Base-by-base conservation (phyloP, 2,888 invertebrate species). In the Eupithecia subfuscata region DNA sequence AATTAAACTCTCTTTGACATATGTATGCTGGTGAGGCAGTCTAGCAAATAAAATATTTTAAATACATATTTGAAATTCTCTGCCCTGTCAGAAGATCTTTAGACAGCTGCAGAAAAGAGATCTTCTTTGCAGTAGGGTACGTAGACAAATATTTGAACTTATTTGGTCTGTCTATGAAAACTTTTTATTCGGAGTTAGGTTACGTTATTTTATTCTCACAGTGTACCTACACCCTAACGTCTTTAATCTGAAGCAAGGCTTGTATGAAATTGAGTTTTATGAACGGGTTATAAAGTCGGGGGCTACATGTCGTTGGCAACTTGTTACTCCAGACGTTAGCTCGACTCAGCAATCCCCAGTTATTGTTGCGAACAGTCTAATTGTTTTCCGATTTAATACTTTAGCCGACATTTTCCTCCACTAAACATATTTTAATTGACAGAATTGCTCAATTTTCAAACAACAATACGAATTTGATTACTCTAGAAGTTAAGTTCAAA, bases 231-330 rank as follows among this genome's bases (percentile, higher is more conserved):
- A 71, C 74, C 65, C 79, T 78, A 75, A 79, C 79, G 82, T 86
- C 87, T 87, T 87, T 90, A 89, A 88, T 90, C 86, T 83, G 83
- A 86, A 87, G 87, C 88, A 84, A 82, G 87, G 85, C 87, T 88
- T 91, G 90, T 92, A 92, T 92, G 94, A 91, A 94, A 92, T 92
- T 92, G 91, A 93, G 90, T 94, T 94, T 94, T 94, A 93, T 93
- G 92, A 93, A 91, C 91, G 91, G 93, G 92, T 91, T 92, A 92
- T 94, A 93, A 94, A 94, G 89, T 90, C 87, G 85, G 87, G 84
- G 12, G 90, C 87, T 89, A 93, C 90, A 91, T 90, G 90, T 90
- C 92, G 92, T 91, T 91, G 89, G 87, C 88, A 90, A 92, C 90
- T 93, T 92, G 93, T 92, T 90, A 89, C 92, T 88, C 84, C 82